Percentiles rank a stretch among this genome's conserved stretches.
phyloP scores from a whole-genome alignment of 2,113 vertebrate genomes.

The Amia ocellicauda region DNA sequence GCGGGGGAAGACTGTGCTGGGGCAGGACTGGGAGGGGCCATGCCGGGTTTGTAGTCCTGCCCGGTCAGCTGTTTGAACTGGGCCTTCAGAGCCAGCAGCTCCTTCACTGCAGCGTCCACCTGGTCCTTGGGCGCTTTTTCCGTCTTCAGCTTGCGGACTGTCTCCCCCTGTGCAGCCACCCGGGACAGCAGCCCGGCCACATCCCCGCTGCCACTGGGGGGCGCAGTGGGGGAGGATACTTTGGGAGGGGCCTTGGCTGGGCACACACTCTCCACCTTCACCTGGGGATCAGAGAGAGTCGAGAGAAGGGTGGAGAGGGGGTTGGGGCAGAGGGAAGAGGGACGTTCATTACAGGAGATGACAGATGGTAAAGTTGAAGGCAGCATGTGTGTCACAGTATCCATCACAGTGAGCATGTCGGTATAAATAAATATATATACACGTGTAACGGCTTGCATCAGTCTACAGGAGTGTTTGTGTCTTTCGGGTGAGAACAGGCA shows the following conservation, averaged over 20 bases:
- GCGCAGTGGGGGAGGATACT: conserved; percentile 15
- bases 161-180: conserved; percentile 78
- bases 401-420: too few species aligned
- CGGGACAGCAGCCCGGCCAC: conserved; percentile 62
- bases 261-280: conserved; percentile 32
- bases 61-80: conserved; percentile 77
- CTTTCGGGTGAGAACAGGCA: not conserved
- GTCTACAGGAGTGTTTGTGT: not conserved
- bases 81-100: conserved; percentile 75
- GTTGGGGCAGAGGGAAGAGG: not conserved
- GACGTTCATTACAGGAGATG: too few species aligned
- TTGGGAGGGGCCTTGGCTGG: conserved; percentile 26
- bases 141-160: conserved; percentile 82
- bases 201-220: conserved; percentile 37
- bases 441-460: too few species aligned
- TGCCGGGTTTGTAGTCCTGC: conserved; percentile 77
- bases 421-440: too few species aligned
- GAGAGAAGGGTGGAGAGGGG: not conserved
- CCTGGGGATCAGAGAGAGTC: conserved; percentile 20
- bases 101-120: conserved; percentile 81
- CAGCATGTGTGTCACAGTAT: too few species aligned
- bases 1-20: conserved; percentile 14
- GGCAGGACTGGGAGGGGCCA: conserved; percentile 37
- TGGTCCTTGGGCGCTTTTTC: conserved; percentile 87
- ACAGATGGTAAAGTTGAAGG: too few species aligned